These are phyloP conservation scores for Cygnus buccinator DNA, from an alignment of 2,113 vertebrate genomes.

Conservation along the genomic window DNA sequence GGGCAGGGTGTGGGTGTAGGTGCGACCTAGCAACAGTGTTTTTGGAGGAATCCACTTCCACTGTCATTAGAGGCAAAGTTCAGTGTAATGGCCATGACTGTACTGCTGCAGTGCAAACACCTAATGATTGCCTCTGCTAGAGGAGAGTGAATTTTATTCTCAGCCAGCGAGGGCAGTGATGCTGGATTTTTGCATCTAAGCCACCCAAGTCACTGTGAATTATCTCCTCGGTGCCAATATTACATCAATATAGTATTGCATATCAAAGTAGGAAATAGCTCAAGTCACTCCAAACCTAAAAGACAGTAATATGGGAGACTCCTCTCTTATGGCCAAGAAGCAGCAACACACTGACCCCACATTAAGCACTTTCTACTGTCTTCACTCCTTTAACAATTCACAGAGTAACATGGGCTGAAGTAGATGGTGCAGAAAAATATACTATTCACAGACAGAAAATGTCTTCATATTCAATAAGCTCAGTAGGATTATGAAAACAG, in stretches of 20 bases:
- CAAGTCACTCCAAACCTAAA: not conserved
- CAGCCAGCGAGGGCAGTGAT: not conserved
- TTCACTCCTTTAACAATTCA: not conserved
- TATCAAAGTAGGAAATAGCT: not conserved
- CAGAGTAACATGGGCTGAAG: not conserved
- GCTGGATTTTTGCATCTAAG: not conserved
- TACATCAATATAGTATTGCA: not conserved
- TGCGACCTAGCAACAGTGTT: not conserved
- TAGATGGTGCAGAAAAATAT: not conserved
- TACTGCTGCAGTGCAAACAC: not conserved
- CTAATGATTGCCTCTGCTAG: not conserved
- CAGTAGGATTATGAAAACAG: not conserved
- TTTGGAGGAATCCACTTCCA: not conserved
- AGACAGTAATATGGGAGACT: not conserved
- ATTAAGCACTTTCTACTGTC: not conserved
- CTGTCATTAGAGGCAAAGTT: not conserved
- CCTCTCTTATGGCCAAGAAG: not conserved
- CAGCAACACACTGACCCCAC: not conserved
- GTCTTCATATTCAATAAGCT: not conserved
- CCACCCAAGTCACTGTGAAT: not conserved
- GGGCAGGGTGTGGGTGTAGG: rapidly evolving
- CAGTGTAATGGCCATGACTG: not conserved
- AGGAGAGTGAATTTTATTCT: not conserved
- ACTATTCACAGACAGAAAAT: not conserved
- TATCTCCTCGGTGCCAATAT: not conserved